Evolutionary conservation across 2,797 vertebrate genomes (phyloP).

Genomic region (Oryzias sinensis): DNA sequence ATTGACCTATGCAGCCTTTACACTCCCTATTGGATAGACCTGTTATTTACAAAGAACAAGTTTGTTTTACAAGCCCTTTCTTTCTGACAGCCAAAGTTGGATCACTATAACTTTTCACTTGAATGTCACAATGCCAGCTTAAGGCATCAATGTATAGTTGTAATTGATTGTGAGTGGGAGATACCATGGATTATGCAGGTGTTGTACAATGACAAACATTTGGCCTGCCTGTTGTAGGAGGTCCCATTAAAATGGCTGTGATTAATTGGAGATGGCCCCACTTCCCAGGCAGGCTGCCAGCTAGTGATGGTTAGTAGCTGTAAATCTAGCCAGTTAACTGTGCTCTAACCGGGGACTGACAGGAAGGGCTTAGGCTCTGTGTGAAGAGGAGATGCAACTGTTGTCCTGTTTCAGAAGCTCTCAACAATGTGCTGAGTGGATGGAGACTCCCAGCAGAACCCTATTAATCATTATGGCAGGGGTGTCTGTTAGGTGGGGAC

Average conservation of each 20-base stretch:
- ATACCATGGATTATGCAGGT: slow-evolving; percentile 36
- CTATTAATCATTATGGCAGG: slow-evolving; percentile 80
- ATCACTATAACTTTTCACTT: not conserved
- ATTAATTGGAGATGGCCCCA: slow-evolving; percentile 51
- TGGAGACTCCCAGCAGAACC: slow-evolving; percentile 77
- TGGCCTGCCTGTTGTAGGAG: slow-evolving; percentile 48
- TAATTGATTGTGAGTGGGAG: slow-evolving; percentile 24
- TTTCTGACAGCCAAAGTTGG: too few relatives aligned
- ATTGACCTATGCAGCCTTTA: too few relatives aligned
- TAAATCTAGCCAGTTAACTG: slow-evolving; percentile 86
- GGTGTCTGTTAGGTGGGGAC: slow-evolving; percentile 41
- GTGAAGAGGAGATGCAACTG: slow-evolving; percentile 85
- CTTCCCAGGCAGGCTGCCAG: slow-evolving; percentile 63
- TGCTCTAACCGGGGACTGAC: slow-evolving; percentile 82
- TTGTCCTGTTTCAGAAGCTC: slow-evolving; percentile 81
- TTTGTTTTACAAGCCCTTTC: too few relatives aligned
- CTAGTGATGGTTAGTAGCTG: slow-evolving; percentile 77
- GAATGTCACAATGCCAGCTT: not conserved
- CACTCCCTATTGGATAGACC: too few relatives aligned
- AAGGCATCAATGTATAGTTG: not conserved
- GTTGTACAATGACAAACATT: slow-evolving; percentile 33
- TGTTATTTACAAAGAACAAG: too few relatives aligned
- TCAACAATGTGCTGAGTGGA: slow-evolving; percentile 82
- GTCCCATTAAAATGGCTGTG: slow-evolving; percentile 53
- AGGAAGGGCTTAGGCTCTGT: slow-evolving; percentile 79